Evolutionary conservation across 1,140 invertebrate genomes (phyloP).

Genomic region (Drosophila trapezifrons): DNA sequence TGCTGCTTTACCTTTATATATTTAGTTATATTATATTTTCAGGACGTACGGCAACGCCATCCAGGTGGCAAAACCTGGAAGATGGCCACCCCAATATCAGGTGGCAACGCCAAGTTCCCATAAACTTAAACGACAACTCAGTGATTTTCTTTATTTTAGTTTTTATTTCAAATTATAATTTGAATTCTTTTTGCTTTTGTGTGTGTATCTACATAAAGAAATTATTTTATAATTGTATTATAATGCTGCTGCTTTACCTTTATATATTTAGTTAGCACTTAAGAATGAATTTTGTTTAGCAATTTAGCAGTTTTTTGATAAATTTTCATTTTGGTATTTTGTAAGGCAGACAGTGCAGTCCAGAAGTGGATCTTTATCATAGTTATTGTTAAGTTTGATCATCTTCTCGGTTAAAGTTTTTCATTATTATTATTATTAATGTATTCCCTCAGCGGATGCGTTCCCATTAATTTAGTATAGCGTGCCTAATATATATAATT

Average conservation of each 20-base stretch:
- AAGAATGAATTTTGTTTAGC: constrained; percentile 33
- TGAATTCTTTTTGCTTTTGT: constrained; percentile 48
- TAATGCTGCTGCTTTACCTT: constrained; percentile 27
- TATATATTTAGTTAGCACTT: constrained; percentile 41
- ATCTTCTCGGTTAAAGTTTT: constrained; percentile 20
- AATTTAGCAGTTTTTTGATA: constrained; percentile 37
- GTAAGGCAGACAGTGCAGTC: constrained; percentile 78
- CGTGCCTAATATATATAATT: constrained; percentile 47
- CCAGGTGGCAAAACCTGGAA: not conserved
- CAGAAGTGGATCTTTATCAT: constrained; percentile 49
- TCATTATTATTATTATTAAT: constrained; percentile 6
- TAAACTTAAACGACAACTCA: constrained; percentile 1
- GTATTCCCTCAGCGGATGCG: constrained; percentile 35
- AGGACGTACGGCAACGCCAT: not conserved
- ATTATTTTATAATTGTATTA: constrained; percentile 59
- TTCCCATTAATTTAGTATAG: constrained; percentile 50
- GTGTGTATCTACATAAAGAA: constrained; percentile 66
- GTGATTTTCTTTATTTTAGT: constrained; percentile 21
- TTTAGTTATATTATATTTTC: constrained; percentile 20
- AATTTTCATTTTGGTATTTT: constrained; percentile 38
- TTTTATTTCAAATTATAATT: constrained; percentile 64
- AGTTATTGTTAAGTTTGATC: constrained; percentile 34
- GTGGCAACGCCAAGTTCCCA: constrained; percentile 16
- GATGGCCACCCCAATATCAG: not conserved
- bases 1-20: constrained; percentile 23